These are phyloP conservation scores for Acipenser oxyrinchus DNA, from an alignment of 2,797 vertebrate genomes.

Conservation along the genomic window DNA sequence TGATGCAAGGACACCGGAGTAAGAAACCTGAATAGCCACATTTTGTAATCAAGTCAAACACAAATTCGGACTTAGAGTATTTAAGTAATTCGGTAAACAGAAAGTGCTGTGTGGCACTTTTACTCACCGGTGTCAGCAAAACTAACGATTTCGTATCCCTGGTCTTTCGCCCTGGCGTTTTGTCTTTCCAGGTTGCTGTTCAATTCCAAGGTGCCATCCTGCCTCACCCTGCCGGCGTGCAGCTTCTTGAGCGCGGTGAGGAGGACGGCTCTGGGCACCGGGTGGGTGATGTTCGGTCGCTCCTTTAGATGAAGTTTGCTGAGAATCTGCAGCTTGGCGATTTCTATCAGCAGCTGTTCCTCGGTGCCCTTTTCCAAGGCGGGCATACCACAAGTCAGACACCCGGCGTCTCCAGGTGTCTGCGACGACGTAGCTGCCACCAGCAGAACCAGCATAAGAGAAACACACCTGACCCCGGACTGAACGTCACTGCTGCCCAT, in stretches of 20 bases:
- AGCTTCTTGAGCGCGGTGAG: constrained; percentile 76
- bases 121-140: constrained; percentile 74
- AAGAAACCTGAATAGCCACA: background rate
- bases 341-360: constrained; percentile 67
- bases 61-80: background rate
- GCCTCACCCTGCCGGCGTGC: constrained; percentile 56
- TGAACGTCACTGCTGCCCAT: constrained; percentile 18
- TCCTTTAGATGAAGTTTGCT: constrained; percentile 78
- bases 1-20: constrained; percentile 12
- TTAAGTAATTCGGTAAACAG: background rate
- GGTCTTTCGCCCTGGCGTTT: constrained; percentile 37
- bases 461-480: constrained; percentile 23
- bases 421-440: constrained; percentile 31
- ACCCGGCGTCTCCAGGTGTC: constrained; percentile 33
- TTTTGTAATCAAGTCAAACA: background rate
- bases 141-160: constrained; percentile 83
- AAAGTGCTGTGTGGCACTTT: background rate
- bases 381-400: constrained; percentile 63
- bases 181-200: constrained; percentile 31
- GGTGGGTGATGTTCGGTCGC: constrained; percentile 72
- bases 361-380: constrained; percentile 51
- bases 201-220: constrained; percentile 53
- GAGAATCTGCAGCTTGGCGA: constrained; percentile 82
- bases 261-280: constrained; percentile 66
- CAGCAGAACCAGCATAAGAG: constrained; percentile 42